Evolutionary conservation across 1,140 invertebrate species (phyloP), one percentile per base, ranked within the genome.

Genomic region (Leptinotarsa lineolata): DNA sequence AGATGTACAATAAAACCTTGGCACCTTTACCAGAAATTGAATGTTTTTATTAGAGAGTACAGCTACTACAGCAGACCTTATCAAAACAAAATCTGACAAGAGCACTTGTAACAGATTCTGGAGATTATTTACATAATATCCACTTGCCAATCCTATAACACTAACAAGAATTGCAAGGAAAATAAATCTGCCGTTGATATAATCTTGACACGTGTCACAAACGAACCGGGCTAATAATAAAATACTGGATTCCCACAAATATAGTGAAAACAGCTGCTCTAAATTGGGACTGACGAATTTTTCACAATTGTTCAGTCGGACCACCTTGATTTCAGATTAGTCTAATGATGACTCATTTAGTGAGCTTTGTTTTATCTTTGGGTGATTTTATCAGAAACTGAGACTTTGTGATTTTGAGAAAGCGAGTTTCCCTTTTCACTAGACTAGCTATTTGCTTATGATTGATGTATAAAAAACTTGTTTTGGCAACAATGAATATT

Each of bases 81-180:
- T 54, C 48, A 16, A 54, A 54, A 54, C 48, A 54, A 18, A 16
- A 54, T 54, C 13, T 54, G 48, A n/a, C 48, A 54, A 18, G 48
- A n/a, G n/a, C 48, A 18, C 48, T 15, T 54, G 48, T 54, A 54
- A 2, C 15, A 54, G 16, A 54, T 54, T 54, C 15, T 18, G 3
- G 6, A 54, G 48, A 54, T 54, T 54, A 54, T 54, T 54, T 54
- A 54, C 48, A 54, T 54, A 54, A 54, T 54, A 18, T 54, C 48
- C 16, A 54, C 48, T 54, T n/a, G 16, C 15, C 48, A 54, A 54
- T 54, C 48, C 48, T n/a, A 16, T 18, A 54, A 18, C 15, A n/a
- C 16, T 54, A 54, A 54, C 48, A 18, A 54, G 48, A 54, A 54
- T 54, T 54, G 48, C 48, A 54, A 54, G 48, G 15, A 54, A 54